Percentiles rank a stretch among this genome's conserved stretches.
These are phyloP conservation scores for Cinclus cinclus DNA, from an alignment of 2,113 vertebrate species.

Conservation along the genomic window DNA sequence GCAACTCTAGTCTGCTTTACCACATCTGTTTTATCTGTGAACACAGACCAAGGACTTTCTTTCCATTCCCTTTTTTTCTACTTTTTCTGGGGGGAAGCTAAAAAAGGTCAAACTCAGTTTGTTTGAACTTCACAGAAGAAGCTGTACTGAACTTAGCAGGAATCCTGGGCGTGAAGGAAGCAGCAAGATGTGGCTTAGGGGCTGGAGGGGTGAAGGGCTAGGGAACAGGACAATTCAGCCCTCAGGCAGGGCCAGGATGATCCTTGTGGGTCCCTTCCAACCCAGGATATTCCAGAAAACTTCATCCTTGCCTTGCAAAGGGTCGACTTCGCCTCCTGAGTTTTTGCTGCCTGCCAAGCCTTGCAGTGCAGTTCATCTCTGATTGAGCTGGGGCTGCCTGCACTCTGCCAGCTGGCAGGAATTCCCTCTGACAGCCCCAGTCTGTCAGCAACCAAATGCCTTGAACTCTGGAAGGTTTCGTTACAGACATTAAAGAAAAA, in stretches of 20 bases:
- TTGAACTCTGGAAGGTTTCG: not conserved
- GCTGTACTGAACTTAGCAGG: not conserved
- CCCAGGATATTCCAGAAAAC: not conserved
- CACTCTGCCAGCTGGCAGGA: not conserved
- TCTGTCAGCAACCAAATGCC: not conserved
- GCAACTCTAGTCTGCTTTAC: not conserved
- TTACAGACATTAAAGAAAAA: not conserved
- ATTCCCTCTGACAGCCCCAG: not conserved
- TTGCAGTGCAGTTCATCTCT: not conserved
- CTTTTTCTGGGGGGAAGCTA: not conserved
- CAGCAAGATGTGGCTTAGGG: not conserved
- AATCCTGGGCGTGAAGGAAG: not conserved
- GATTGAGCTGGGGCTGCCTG: not conserved
- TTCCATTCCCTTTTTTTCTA: not conserved
- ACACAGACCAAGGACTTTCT: not conserved
- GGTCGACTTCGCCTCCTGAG: not conserved
- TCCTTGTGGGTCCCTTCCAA: not conserved
- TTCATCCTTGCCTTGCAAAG: not conserved
- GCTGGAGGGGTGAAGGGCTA: too few relatives aligned
- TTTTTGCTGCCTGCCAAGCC: not conserved
- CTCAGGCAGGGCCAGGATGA: not conserved
- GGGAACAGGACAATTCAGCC: accelerated
- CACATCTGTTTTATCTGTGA: not conserved
- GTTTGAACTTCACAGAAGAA: not conserved
- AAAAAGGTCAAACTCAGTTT: not conserved